Evolutionary conservation across 2,888 invertebrate species (phyloP).

Genomic region (Macrosoma leucophasiata): DNA sequence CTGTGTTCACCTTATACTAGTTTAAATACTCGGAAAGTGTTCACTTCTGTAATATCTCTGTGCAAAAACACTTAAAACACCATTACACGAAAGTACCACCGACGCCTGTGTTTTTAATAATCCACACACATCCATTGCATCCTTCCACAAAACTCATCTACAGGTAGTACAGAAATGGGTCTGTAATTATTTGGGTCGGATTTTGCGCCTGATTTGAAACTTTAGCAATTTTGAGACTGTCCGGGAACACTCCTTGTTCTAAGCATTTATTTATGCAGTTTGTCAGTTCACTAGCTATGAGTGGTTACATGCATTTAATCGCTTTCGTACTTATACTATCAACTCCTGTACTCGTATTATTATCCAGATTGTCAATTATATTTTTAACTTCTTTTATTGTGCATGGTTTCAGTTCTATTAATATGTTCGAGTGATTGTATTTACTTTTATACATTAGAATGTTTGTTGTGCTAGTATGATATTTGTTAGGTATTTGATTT

Average conservation of each 20-base stretch:
- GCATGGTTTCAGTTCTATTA: background rate
- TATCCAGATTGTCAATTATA: slow-evolving; percentile 12
- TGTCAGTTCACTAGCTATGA: slow-evolving; percentile 5
- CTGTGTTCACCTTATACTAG: too few relatives aligned
- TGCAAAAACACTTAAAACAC: too few relatives aligned
- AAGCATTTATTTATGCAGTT: slow-evolving; percentile 14
- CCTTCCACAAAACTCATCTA: too few relatives aligned
- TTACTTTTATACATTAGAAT: background rate
- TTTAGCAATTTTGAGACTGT: slow-evolving; percentile 15
- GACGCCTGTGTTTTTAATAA: too few relatives aligned
- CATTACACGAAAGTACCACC: too few relatives aligned
- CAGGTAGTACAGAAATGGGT: slow-evolving; percentile 16
- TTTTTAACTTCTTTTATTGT: slow-evolving; percentile 5
- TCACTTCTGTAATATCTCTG: too few relatives aligned
- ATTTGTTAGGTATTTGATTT: slow-evolving; percentile 13
- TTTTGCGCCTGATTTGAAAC: slow-evolving; percentile 13
- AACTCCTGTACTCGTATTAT: slow-evolving; percentile 11
- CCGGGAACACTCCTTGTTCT: slow-evolving; percentile 11
- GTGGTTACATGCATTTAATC: slow-evolving; percentile 36
- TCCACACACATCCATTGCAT: too few relatives aligned
- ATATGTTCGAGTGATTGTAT: background rate
- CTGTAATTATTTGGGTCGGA: slow-evolving; percentile 13
- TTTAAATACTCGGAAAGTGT: too few relatives aligned
- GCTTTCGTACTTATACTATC: slow-evolving; percentile 15
- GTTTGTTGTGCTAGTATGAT: slow-evolving; percentile 7